Percentiles rank a stretch among this genome's conserved stretches.
Conservation (phyloP, 2,888 invertebrate species). For the Antheraea assamensis region DNA sequence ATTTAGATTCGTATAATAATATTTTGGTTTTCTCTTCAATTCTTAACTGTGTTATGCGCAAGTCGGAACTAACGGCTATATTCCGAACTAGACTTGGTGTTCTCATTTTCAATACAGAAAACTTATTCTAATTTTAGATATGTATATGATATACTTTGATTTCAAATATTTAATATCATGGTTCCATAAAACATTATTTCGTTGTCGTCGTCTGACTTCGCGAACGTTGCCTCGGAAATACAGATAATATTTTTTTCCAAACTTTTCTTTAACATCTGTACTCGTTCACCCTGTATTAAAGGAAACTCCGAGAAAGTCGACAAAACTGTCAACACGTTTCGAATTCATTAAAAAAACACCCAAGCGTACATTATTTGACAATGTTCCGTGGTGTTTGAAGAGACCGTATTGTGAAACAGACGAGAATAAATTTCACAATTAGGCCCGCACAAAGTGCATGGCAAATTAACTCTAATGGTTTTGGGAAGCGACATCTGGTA, state of each 20-base stretch:
- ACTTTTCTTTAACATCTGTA: not conserved
- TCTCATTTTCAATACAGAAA: not conserved
- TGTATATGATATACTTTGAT: too few relatives aligned
- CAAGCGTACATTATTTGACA: not conserved
- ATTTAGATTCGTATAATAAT: too few relatives aligned
- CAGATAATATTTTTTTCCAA: not conserved
- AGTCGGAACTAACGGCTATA: too few relatives aligned
- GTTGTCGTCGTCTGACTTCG: not conserved
- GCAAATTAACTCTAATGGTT: constrained; percentile 14
- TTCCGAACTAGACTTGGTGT: too few relatives aligned
- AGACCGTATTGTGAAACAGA: constrained; percentile 8
- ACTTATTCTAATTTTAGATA: too few relatives aligned
- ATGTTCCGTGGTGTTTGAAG: not conserved
- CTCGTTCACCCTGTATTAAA: not conserved
- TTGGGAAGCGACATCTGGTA: constrained; percentile 17
- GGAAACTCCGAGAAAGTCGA: not conserved
- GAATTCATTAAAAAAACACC: constrained; percentile 1
- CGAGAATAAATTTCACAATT: constrained; percentile 20
- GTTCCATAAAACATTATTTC: not conserved
- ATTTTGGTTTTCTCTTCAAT: too few relatives aligned
- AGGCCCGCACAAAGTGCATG: constrained; percentile 21
- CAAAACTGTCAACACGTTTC: not conserved
- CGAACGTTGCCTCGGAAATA: not conserved
- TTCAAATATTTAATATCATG: not conserved
- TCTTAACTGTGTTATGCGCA: too few relatives aligned